Evolutionary conservation across 2,113 vertebrate species (phyloP), one percentile per base, ranked within the genome.

Genomic region (Spea multiplicata): DNA sequence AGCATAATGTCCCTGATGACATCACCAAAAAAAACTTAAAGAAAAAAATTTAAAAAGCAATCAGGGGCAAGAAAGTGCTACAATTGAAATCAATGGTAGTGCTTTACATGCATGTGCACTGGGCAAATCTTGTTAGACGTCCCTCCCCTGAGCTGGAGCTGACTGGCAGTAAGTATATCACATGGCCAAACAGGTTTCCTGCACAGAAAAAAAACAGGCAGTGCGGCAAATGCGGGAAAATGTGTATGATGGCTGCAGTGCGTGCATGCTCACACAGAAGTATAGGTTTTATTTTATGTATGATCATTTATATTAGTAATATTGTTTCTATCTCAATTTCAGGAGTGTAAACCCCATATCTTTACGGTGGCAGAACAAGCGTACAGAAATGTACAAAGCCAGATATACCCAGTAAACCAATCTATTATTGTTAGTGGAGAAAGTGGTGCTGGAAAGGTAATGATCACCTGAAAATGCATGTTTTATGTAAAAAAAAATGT

Each of bases 401-500:
- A 95, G 83, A 86, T 93, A 46, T 91, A 93, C 44, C 96, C 94
- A 0, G 81, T 94, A 50, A 93, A 97, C 90, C 97, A 99, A 81
- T 99, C 96, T 3, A 89, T 99, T 81, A 93, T 99, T 83, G 95
- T 99, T 84, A 99, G 96, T 44, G 97, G 97, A 69, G 97, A 99
- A 89, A 99, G 97, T 14, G 97, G 97, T 75, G 97, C 97, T 77
- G 97, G 97, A 80, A 99, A 99, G 94, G 97, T 99, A 91, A 87
- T 84, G 47, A 61, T 2, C 14, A 8, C 30, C 30, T 30, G 8
- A 53, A 8, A 53, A 53, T 53, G 50, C 50, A 53, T 53, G 50
- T 10, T 10, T 53, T 8, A n/a, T 10, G 10, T 53, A 53, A 53
- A 53, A 53, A 53, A 6, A 53, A 53, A 30, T 57, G 8, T 46